A percentile compares a stretch with the other conserved stretches of the same genome.
Evolutionary conservation across 2,888 invertebrate genomes (phyloP).

Genomic region (Leptura quadrifasciata): DNA sequence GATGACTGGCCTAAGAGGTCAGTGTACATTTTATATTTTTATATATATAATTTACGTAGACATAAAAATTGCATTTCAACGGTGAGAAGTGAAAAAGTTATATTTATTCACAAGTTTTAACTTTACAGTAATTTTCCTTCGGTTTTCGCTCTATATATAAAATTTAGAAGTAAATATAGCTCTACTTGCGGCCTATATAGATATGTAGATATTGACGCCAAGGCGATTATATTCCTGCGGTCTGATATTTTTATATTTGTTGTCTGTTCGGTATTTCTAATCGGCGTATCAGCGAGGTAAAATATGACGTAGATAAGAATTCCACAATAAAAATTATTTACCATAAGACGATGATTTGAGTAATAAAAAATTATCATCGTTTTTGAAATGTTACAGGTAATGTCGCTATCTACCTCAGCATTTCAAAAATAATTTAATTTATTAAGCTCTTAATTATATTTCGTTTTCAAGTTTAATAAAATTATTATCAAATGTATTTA

Average conservation of each 20-base stretch:
- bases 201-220: slow-evolving; percentile 19
- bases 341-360: not conserved
- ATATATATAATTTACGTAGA: no score
- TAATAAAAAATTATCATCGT: not conserved
- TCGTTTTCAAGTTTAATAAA: no score
- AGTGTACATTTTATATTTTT: no score
- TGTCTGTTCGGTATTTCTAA: not conserved
- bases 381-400: not conserved
- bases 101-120: not conserved
- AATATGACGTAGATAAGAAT: slow-evolving; percentile 10
- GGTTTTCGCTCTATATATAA: not conserved
- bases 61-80: no score
- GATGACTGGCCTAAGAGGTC: no score
- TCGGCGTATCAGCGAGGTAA: slow-evolving; percentile 11
- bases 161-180: slow-evolving; percentile 1
- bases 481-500: no score
- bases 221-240: slow-evolving; percentile 11
- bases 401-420: no score
- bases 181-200: slow-evolving; percentile 11
- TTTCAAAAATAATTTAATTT: no score
- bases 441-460: no score
- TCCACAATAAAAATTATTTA: slow-evolving; percentile 8
- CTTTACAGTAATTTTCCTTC: slow-evolving; percentile 2
- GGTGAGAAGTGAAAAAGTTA: not conserved
- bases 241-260: slow-evolving; percentile 8